Base-by-base conservation (phyloP, 64 coral and sea anemone species). In the Stylophora pistillata region DNA sequence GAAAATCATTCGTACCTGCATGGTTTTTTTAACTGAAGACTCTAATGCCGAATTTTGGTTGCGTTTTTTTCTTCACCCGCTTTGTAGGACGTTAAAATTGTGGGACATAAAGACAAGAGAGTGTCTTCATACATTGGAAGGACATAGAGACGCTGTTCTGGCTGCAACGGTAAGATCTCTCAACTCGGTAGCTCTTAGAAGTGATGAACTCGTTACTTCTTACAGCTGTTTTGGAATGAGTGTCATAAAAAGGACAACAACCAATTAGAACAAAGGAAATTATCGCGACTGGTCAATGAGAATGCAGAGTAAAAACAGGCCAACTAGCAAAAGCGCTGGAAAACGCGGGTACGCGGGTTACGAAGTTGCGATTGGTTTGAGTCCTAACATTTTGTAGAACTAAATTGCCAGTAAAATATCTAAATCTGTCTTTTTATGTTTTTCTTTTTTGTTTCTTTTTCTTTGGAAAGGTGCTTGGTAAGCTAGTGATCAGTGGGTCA, bases 401-500 rank as follows among this genome's bases (percentile, higher is more conserved):
- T 47, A 47, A 47, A 47, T 4, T 7, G 37, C 37, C 61, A 9
- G 58, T 61, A 61, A 7, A 15, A 61, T 5, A 61, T 63, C 25
- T 20, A 10, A 66, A n/a, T 66, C 9, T 66, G 23, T 10, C 18
- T n/a, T 66, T 4, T n/a, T 66, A 66, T 9, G 2, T 20, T 20
- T 9, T n/a, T 66, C 0, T 60, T 13, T 60, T 15, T 66, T 66
- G 10, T 20, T 20, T 23, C 2, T 10, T 10, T 10, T 10, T n/a
- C 41, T 21, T 53, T 31, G 86, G 41, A 29, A 72, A 99, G 97
- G 93, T 88, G 18, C 52, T 92, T 60, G 89, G 97, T 33, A 73
- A 58, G 3, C 90, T 99, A 11, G 71, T 99, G 17, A 72, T 99
- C 29, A 99, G 97, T 81, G 97, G 97, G 15, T 94, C 97, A 13